Percentiles rank a stretch among this genome's conserved stretches.
Conservation (phyloP, 2,797 vertebrate genomes). For the Ceryle rudis region DNA sequence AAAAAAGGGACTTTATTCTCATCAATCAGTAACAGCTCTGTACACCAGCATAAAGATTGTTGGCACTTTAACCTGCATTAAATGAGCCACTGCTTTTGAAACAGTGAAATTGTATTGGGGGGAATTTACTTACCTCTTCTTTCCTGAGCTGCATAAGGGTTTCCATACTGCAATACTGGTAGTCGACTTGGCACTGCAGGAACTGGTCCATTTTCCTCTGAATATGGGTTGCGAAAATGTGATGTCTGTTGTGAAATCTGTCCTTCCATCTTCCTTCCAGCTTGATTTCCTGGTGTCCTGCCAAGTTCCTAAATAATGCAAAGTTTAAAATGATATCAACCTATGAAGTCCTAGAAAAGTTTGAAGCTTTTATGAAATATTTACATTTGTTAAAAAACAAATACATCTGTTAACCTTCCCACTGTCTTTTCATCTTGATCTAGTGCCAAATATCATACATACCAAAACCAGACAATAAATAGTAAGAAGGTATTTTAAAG, state of each 20-base stretch:
- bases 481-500: neutral
- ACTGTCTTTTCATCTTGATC: neutral
- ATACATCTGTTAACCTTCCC: neutral
- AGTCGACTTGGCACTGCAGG: slow-evolving; percentile 85
- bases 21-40: neutral
- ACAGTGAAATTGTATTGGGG: accelerated
- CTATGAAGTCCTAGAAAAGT: neutral
- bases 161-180: slow-evolving; percentile 90
- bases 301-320: slow-evolving; percentile 82
- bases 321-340: slow-evolving; percentile 19
- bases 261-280: slow-evolving; percentile 80
- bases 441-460: neutral
- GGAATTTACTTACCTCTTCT: slow-evolving; percentile 79
- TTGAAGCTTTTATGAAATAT: neutral
- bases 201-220: slow-evolving; percentile 84
- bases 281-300: slow-evolving; percentile 78
- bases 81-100: neutral
- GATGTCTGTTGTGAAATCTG: slow-evolving; percentile 76
- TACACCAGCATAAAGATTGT: neutral
- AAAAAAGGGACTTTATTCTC: neutral
- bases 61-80: neutral
- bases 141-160: slow-evolving; percentile 87
- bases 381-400: neutral
- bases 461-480: neutral
- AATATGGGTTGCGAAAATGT: slow-evolving; percentile 86